phyloP scores from a whole-genome alignment of 92 coral and sea anemone genomes.

The Porites rus region DNA sequence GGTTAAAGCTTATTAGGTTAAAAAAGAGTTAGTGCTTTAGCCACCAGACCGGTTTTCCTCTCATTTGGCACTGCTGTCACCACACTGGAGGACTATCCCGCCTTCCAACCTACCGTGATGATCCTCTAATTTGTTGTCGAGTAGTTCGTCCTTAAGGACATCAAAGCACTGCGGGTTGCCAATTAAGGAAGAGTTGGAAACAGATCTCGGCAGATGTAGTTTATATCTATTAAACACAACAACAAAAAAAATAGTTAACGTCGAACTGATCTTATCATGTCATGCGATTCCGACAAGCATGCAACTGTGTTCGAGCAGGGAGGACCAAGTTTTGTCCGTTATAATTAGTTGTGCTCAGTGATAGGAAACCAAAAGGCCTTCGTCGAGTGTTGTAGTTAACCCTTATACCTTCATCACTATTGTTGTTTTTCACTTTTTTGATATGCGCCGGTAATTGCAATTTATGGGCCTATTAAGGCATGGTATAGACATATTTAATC shows the following conservation, averaged over 20 bases:
- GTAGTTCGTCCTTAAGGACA: neutral
- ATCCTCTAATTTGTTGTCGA: slow-evolving; percentile 21
- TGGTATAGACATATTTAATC: neutral
- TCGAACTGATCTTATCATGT: neutral
- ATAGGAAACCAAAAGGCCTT: neutral
- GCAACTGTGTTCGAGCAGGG: neutral
- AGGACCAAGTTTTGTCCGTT: neutral
- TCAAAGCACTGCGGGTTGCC: slow-evolving; percentile 40
- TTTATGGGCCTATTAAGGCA: slow-evolving; percentile 21
- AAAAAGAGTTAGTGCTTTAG: slow-evolving; percentile 8
- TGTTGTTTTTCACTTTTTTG: slow-evolving; percentile 6
- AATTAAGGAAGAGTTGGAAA: neutral
- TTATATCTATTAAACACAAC: slow-evolving; percentile 3
- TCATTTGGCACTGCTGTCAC: slow-evolving; percentile 2
- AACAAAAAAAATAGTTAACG: neutral
- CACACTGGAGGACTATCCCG: neutral
- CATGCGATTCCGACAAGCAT: neutral
- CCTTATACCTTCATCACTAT: neutral
- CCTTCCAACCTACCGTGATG: slow-evolving; percentile 2
- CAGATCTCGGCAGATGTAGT: slow-evolving; percentile 23
- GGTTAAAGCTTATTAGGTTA: neutral
- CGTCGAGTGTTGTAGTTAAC: neutral
- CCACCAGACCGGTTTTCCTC: slow-evolving; percentile 12
- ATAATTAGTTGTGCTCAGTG: neutral
- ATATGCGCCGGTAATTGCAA: neutral